Evolutionary conservation across 2,888 invertebrate species (phyloP), one percentile per base, ranked within the genome.

Genomic region (Thecocarcelia acutangulata): DNA sequence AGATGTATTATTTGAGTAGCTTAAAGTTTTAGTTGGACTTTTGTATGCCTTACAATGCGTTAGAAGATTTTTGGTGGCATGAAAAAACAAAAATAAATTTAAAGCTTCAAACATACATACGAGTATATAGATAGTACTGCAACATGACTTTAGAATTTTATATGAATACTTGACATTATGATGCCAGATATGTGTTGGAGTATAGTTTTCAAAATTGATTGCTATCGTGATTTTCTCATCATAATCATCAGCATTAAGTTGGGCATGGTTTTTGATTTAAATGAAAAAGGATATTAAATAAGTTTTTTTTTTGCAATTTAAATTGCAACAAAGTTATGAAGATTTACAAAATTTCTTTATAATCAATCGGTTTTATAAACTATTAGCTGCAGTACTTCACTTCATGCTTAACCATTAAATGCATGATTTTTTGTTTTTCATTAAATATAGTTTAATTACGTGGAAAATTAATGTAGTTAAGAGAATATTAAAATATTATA

Each of bases 181-280:
- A 21, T 64, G 15, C 48, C 2, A 21, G 24, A n/a, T 33, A 4
- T 69, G 61, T 76, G 66, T 70, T 59, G 46, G 24, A 61, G 66
- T 74, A 46, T 28, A 64, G 52, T 58, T 78, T 72, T 63, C 86
- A 76, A n/a, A 82, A 83, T 69, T 80, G 84, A 84, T 84, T 72
- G 82, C 83, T 84, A 84, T 84, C 83, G 82, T 80, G 84, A 78
- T 80, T 78, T 80, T 69, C 70, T 83, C 83, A 82, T 83, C 81
- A 63, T 33, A 15, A 64, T 64, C 66, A 80, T 24, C 42, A 56
- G 15, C 46, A 52, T 40, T 48, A 66, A 54, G 28, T 64, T 70
- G 46, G 44, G 59, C 37, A 66, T 66, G 63, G 56, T 69, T 58
- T 40, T 63, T 17, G 15, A 1, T 33, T 33, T 33, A 50, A 46